Evolutionary conservation across 2,797 vertebrate genomes (phyloP), one percentile per base, ranked within the genome.

Genomic region (Chelmon rostratus): DNA sequence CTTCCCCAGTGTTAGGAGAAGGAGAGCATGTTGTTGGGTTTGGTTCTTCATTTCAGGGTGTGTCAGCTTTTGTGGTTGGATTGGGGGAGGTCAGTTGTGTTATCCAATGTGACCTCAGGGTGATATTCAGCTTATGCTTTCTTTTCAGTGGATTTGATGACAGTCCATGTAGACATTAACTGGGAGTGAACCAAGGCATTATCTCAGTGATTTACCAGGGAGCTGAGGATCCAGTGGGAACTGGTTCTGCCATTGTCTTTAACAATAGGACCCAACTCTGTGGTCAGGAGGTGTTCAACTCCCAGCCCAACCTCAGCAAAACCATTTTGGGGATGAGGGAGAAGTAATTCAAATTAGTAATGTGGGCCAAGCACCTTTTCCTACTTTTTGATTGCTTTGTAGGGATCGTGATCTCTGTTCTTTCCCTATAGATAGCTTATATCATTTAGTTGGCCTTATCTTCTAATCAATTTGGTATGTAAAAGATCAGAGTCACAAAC

Each of bases 321-420:
- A 70, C 12, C 12, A 79, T 75, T 81, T 23, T 44, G 37, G 25
- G 3, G n/a, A 73, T 8, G 28, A 78, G 50, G 76, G 23, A 73
- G 64, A 82, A 47, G 33, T 72, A 25, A 70, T 73, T 82, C 50
- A 81, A 18, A 19, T 46, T 9, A 4, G 9, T 68, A 54, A 80
- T 76, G 31, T 44, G 23, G 23, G 35, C 49, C 7, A 68, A 59
- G 52, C 18, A 6, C 23, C 47, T 50, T 37, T 76, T 73, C 73
- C 3, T 38, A 37, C 8, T 13, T 72, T 56, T 44, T 6, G 10
- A 44, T 61, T 52, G 49, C 11, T 63, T 69, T 38, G 12, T 21
- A 23, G 13, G 40, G 40, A 23, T 23, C 13, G 6, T 19, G 47
- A 68, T 8, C 0, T 1, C 13, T 4, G 21, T 25, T 21, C 8